phyloP scores from a whole-genome alignment of 2,797 vertebrate species.

The Clarias laeviceps region DNA sequence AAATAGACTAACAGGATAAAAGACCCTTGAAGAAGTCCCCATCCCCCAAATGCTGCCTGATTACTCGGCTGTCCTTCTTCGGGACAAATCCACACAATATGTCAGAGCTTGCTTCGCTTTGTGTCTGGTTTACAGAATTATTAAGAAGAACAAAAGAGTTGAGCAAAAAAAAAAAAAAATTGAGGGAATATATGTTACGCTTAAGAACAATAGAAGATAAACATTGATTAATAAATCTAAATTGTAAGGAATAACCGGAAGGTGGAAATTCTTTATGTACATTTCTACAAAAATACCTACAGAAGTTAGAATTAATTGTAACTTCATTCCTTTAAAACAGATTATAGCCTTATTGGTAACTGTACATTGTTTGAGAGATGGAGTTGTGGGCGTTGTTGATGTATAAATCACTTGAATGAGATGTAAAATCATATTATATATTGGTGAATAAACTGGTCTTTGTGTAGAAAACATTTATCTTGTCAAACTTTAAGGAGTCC shows the following conservation, averaged over 20 bases:
- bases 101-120: not conserved
- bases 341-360: not conserved
- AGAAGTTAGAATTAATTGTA: not conserved
- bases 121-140: not conserved
- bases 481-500: not conserved
- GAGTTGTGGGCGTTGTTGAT: not conserved
- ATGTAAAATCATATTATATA: not conserved
- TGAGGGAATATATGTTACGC: not conserved
- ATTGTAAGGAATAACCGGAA: not conserved
- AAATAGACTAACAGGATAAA: constrained; percentile 31
- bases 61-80: constrained; percentile 10
- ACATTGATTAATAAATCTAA: not conserved
- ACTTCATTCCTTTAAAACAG: not conserved
- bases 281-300: not conserved
- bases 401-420: not conserved
- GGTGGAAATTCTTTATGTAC: too few relatives aligned
- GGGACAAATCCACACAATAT: constrained; percentile 26
- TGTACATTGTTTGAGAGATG: not conserved
- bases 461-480: not conserved
- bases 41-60: constrained; percentile 37
- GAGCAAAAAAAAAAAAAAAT: not conserved
- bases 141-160: not conserved
- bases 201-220: not conserved
- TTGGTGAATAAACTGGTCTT: not conserved
- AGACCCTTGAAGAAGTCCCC: not conserved